Base-by-base conservation (phyloP, 2,113 vertebrate species). In the Hipposideros armiger region DNA sequence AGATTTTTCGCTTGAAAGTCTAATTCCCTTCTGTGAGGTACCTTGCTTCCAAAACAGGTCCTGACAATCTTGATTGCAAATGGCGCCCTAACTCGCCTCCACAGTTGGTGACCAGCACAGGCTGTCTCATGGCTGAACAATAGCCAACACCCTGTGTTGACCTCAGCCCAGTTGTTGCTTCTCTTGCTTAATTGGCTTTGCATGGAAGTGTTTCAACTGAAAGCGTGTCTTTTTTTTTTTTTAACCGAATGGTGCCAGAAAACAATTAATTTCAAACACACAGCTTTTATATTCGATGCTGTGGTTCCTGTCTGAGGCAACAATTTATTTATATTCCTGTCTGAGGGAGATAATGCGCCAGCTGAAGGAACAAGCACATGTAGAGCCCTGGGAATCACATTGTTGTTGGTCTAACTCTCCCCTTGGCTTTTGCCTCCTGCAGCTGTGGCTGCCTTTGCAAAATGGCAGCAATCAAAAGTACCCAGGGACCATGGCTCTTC, bases 281-380 rank as follows among this genome's bases (percentile, higher is more conserved):
- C 8, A 58, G n/a, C 83, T 93, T 98, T 97, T 96, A 28, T 81
- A 62, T 97, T 97, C 80, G 26, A 93, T 96, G 96, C 20, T 58
- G 83, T 45, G 70, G 74, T 92, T 97, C 78, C 91, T 91, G 83
- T 97, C 52, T 95, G 97, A 98, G 69, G 97, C 91, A 97, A 94
- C 96, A 50, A 97, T 80, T 89, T 97, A 91, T 97, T 98, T 98
- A 60, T 95, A 90, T 95, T 97, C 95, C 97, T 97, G 92, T 96
- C 30, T 89, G 84, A 96, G 36, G 13, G 74, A 97, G 97, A 97
- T 97, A 96, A 97, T 85, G 62, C 85, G 72, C 87, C 93, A 94
- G 94, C 85, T 97, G 97, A 94, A 95, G 96, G 97, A 97, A 24
- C 22, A 96, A 42, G 84, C 91, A 73, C n/a, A 81, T 45, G 56